A percentile compares a stretch with the other conserved stretches of the same genome.
Evolutionary conservation across 2,888 invertebrate species (phyloP).

Genomic region (Cheilosia vernalis): DNA sequence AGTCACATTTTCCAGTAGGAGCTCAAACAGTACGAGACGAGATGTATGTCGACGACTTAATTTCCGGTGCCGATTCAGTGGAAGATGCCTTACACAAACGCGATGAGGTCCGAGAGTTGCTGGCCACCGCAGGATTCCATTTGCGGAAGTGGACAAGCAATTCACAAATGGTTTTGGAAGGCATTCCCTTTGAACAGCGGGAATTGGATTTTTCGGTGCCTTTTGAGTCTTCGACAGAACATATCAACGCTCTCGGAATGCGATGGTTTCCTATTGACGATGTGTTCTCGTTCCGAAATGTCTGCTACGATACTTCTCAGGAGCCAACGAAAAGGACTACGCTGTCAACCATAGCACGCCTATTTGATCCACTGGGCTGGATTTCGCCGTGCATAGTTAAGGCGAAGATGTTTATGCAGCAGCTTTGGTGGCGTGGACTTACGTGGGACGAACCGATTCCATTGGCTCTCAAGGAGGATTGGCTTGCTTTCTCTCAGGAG

Average conservation of each 20-base stretch:
- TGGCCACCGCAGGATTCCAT: not conserved
- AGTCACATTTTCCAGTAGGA: no score
- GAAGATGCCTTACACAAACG: no score
- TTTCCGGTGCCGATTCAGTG: no score
- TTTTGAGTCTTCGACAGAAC: not conserved
- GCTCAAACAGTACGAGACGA: no score
- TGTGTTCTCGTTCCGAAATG: not conserved
- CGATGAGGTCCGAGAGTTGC: not conserved
- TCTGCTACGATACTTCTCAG: not conserved
- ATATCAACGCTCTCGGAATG: not conserved
- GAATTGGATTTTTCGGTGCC: not conserved
- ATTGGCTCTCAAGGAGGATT: no score
- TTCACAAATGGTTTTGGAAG: not conserved
- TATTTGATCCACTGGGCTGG: slow-evolving; percentile 70
- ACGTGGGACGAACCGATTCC: no score
- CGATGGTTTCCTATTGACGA: not conserved
- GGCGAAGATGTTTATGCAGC: slow-evolving; percentile 65
- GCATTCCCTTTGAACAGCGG: not conserved
- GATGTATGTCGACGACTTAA: no score
- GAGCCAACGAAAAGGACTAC: not conserved
- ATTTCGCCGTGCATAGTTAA: slow-evolving; percentile 51
- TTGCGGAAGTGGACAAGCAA: slow-evolving; percentile 1
- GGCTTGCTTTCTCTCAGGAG: not conserved
- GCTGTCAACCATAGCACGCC: slow-evolving; percentile 33
- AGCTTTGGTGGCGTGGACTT: slow-evolving; percentile 34